Conservation (phyloP, 1,140 invertebrate species). For the Aricia agestis region DNA sequence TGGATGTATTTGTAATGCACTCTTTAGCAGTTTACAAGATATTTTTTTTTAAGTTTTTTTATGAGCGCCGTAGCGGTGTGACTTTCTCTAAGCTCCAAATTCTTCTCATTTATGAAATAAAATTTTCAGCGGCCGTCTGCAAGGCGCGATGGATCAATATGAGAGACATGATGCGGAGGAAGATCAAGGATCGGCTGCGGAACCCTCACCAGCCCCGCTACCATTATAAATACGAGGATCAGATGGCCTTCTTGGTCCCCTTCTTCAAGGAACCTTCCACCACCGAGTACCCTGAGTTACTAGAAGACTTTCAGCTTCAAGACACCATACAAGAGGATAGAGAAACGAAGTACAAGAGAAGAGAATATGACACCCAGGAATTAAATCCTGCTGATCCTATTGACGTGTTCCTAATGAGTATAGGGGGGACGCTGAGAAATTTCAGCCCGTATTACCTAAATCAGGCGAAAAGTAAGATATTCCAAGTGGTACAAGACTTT, state of each 20-base stretch:
- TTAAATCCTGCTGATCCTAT: conserved; percentile 52
- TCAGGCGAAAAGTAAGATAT: conserved; percentile 66
- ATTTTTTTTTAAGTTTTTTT: too few species aligned
- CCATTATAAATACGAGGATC: conserved; percentile 61
- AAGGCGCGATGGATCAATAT: conserved; percentile 63
- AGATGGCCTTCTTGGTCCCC: conserved; percentile 54
- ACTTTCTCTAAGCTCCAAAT: too few species aligned
- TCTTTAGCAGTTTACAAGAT: too few species aligned
- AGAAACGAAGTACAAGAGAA: conserved; percentile 31
- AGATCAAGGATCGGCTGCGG: conserved; percentile 42
- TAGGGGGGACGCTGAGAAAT: conserved; percentile 55
- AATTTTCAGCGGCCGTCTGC: conserved; percentile 30
- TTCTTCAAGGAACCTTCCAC: conserved; percentile 47
- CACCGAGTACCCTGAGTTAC: conserved; percentile 45
- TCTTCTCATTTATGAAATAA: too few species aligned
- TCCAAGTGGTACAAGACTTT: conserved; percentile 63
- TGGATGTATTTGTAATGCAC: too few species aligned
- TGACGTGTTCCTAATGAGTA: conserved; percentile 55
- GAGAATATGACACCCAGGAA: conserved; percentile 39
- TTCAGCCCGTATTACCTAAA: conserved; percentile 63
- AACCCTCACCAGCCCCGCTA: conserved; percentile 43
- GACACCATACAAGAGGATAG: conserved; percentile 30
- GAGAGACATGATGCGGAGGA: conserved; percentile 59
- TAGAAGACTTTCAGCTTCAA: conserved; percentile 41
- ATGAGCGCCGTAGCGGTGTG: too few species aligned